Evolutionary conservation across 2,113 vertebrate species (phyloP), one percentile per base, ranked within the genome.

Genomic region (Butorides virescens): DNA sequence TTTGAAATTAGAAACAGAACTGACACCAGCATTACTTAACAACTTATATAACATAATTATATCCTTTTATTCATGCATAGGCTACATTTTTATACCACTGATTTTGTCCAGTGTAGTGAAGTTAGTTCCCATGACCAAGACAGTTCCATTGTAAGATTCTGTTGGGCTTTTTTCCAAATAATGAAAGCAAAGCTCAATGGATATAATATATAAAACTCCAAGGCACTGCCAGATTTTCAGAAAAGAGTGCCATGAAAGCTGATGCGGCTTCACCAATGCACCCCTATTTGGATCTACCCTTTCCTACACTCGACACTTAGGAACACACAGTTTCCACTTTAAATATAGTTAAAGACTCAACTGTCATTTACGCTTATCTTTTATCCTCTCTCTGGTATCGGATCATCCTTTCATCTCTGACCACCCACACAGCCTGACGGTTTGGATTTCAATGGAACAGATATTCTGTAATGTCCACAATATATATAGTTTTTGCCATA

Each of bases 31-130:
- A 87, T 80, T 83, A 70, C 70, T 94, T 92, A 95, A 42, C 56
- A 74, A 55, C 58, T 96, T 86, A 88, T 59, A 76, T 63, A 90
- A 93, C 13, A 7, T 68, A 96, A 96, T 88, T 73, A 90, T 55
- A 88, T 29, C 17, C 15, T 62, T 88, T 86, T 49, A 78, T 62
- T 75, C 29, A 30, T 15, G 36, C 25, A 74, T 1, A 81, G 46
- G 26, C 71, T 93, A 86, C n/a, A 59, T 59, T 73, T 86, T 87
- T 26, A 11, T 46, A 76, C 39, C 68, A 80, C 29, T 84, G 63
- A 76, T 66, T 95, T 59, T 75, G 56, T 63, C 80, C 65, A 71
- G 27, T 15, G n/a, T 32, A 44, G 2, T 44, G 42, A 76, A 73
- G 59, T 73, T 36, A 71, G 72, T 42, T 88, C 27, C 44, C 67